Conservation (phyloP, 2,797 vertebrate genomes). For the Ceyx erithaca region DNA sequence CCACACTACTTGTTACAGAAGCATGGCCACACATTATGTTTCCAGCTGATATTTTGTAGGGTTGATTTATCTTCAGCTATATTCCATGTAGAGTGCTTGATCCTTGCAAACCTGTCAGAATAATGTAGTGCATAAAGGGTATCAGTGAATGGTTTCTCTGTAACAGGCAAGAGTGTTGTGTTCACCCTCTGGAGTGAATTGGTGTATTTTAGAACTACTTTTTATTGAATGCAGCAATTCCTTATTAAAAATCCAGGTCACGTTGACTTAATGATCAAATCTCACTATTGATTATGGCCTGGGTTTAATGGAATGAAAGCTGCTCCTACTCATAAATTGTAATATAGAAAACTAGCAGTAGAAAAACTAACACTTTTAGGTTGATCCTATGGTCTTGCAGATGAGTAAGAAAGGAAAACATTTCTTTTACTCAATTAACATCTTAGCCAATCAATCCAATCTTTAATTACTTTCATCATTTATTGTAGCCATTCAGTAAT, state of each 20-base stretch:
- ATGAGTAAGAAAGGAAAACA: background rate
- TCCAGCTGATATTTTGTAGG: background rate
- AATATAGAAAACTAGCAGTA: background rate
- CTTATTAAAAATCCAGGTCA: background rate
- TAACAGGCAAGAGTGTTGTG: background rate
- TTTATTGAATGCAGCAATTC: background rate
- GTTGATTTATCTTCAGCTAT: background rate
- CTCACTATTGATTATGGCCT: background rate
- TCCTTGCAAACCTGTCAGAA: background rate
- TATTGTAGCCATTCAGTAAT: background rate
- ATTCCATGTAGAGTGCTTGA: background rate
- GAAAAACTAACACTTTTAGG: background rate
- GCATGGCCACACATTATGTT: background rate
- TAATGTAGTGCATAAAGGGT: background rate
- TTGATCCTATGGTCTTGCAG: background rate
- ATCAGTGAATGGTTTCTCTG: background rate
- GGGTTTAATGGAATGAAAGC: background rate
- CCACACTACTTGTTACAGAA: background rate
- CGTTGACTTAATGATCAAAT: background rate
- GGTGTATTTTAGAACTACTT: background rate
- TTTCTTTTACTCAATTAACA: background rate
- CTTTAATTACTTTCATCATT: background rate
- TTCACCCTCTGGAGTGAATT: background rate
- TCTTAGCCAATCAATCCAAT: background rate
- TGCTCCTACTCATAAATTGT: background rate